Base-by-base conservation (phyloP, 2,797 vertebrate genomes). In the Alfaro cultratus region DNA sequence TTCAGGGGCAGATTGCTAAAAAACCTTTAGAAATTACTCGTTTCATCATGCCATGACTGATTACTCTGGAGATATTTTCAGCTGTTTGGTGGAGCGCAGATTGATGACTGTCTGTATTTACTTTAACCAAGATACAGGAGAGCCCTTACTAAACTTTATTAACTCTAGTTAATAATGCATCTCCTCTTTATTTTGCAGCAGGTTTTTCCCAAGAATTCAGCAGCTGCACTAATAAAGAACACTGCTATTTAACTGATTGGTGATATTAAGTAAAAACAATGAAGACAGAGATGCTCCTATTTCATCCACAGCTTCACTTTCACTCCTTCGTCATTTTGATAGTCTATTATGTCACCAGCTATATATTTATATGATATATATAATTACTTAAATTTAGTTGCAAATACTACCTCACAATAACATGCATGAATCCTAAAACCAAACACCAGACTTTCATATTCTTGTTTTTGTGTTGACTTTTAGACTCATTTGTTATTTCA, bases 11-110 rank as follows among this genome's bases (percentile, higher is more conserved):
- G 23, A 43, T 43, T 71, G 68, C 41, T 71, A 45, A 16, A 71
- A 71, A 71, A 71, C 13, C 6, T 15, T 71, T 71, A 71, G 26
- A 71, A 45, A 29, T 71, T 8, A 71, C 41, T 45, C 23, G 45
- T 71, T 45, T 71, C 41, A 29, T 71, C 41, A 71, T 46, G 41
- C 68, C 26, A 71, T 71, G 41, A 71, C 41, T 71, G 68, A 71
- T 71, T 71, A 45, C 68, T 29, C 26, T 29, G 26, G 41, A 71
- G 41, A 45, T 71, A 45, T 29, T 71, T 70, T 68, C 64, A 68
- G 36, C 36, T 68, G 16, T 26, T 67, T 41, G 36, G 36, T 12
- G 41, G 5, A 43, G 39, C 0, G 4, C 39, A n/a, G 41, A 43
- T 71, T 45, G 41, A 70, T 71, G 41, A 45, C 26, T 2, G 15